phyloP scores from a whole-genome alignment of 2,888 invertebrate genomes.

The Tuberolachnus salignus region DNA sequence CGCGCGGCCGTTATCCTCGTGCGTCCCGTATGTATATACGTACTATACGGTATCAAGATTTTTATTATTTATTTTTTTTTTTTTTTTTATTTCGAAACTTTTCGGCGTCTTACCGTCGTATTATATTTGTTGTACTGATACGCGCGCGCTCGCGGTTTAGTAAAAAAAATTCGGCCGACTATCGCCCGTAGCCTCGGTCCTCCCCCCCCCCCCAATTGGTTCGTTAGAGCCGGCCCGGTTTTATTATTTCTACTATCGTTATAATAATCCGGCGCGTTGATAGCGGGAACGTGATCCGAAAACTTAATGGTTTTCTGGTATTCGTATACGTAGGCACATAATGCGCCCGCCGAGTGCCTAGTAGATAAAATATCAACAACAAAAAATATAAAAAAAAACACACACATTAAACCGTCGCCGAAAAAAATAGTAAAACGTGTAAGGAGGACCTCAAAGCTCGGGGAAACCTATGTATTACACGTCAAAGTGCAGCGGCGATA shows the following conservation, averaged over 20 bases:
- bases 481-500: not conserved
- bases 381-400: no score
- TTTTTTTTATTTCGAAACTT: not conserved
- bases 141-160: no score
- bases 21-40: not conserved
- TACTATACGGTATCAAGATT: not conserved
- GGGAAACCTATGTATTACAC: not conserved
- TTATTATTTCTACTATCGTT: slow-evolving; percentile 27
- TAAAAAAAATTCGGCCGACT: not conserved
- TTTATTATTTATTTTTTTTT: no score
- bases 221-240: slow-evolving; percentile 21
- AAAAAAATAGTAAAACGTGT: not conserved
- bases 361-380: no score
- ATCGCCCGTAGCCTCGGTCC: not conserved
- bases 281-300: slow-evolving; percentile 36
- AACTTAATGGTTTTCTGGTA: slow-evolving; percentile 5
- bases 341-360: no score
- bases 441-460: not conserved
- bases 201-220: no score
- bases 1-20: not conserved
- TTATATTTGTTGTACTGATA: not conserved
- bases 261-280: slow-evolving; percentile 35
- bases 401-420: not conserved
- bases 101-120: slow-evolving; percentile 1
- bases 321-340: not conserved